Evolutionary conservation across 2,797 vertebrate genomes (phyloP).

Genomic region (Clarias pachynema): DNA sequence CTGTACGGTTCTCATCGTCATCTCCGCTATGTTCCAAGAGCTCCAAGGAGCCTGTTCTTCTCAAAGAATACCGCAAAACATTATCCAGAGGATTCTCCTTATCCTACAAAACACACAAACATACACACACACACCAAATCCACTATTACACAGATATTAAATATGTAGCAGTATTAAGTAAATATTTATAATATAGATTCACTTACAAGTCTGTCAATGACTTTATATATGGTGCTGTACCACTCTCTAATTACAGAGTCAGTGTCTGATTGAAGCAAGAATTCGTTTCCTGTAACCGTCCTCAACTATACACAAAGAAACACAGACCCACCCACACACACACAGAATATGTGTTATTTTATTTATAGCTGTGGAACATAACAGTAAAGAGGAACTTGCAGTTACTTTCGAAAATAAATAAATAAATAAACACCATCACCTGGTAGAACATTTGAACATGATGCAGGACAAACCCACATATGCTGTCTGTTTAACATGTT

Average conservation of each 20-base stretch:
- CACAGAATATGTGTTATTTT: slow-evolving; percentile 10
- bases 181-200: neutral
- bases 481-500: neutral
- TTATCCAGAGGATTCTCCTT: slow-evolving; percentile 87
- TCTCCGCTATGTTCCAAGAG: slow-evolving; percentile 85
- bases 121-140: slow-evolving; percentile 7
- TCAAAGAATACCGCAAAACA: slow-evolving; percentile 79
- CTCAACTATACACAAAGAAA: slow-evolving; percentile 76
- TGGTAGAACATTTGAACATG: neutral
- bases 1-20: slow-evolving; percentile 74
- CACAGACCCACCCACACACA: slow-evolving; percentile 14
- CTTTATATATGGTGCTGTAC: slow-evolving; percentile 83
- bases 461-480: neutral
- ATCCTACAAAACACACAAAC: slow-evolving; percentile 72
- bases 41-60: slow-evolving; percentile 74
- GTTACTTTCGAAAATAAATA: neutral
- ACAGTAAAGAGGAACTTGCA: slow-evolving; percentile 37
- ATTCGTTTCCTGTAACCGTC: slow-evolving; percentile 90
- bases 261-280: slow-evolving; percentile 89
- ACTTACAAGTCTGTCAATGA: slow-evolving; percentile 87
- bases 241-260: slow-evolving; percentile 84
- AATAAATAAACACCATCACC: neutral
- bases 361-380: slow-evolving; percentile 6
- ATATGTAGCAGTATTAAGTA: neutral
- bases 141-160: neutral